Base-by-base conservation (phyloP, 2,888 invertebrate species). In the Hirtodrosophila alboralis region DNA sequence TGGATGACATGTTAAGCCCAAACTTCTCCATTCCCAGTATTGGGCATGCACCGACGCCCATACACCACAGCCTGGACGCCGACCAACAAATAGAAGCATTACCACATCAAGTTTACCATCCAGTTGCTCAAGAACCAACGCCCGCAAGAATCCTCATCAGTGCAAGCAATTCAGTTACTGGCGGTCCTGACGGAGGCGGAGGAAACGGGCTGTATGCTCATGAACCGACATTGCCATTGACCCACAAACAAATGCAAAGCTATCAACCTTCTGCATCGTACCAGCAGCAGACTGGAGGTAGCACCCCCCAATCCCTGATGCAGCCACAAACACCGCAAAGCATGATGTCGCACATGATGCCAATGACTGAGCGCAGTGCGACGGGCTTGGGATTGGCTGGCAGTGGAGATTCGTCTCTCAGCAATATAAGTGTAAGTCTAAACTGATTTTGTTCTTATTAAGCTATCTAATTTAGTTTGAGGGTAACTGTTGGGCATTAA, bases 1-100 rank as follows among this genome's bases (percentile, higher is more conserved):
- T 96, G 96, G 96, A 97, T 93, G 95, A 96, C 91, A 96, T 97
- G 96, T 92, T 97, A 63, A 97, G 96, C 91, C 97, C 97, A 13
- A 96, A 95, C 67, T 95, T 94, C 86, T 96, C 95, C 80, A 96
- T 97, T 90, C 96, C 96, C 66, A 96, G 96, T 85, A 96, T 97
- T 89, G 96, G 96, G 51, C 69, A 61, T 43, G 70, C 75, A 31
- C 75, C 70, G 3, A 97, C 97, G 4, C 97, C 97, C 1, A 90
- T 96, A 10, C 96, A 97, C 91, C 96, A 96, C 85, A 96, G 70
- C 16, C 70, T 96, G 13, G 96, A 97, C 89, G 96, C 97, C 88
- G 97, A 97, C 90, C 96, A 97, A 89, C 95, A 96, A 89, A 97
- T 97, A 80, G 92, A 70, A 43, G 70, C 70, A 38, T 53, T 96